phyloP scores from a whole-genome alignment of 1,140 invertebrate species.

The Mya arenaria region DNA sequence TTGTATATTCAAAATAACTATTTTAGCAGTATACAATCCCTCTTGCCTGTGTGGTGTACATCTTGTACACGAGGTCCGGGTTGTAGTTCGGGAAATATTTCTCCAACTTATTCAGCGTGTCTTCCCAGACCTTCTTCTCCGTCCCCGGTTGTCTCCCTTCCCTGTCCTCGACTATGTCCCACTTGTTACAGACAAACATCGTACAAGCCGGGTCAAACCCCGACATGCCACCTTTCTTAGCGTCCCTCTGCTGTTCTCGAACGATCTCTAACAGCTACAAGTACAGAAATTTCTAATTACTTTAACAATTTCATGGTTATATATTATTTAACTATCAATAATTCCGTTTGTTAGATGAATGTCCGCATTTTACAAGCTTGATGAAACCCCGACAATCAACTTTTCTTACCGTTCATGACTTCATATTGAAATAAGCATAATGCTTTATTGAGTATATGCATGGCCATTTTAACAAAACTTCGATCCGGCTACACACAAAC shows the following conservation, averaged over 20 bases:
- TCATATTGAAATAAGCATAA: no score
- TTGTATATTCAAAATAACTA: no score
- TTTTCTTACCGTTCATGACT: no score
- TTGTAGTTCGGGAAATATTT: conserved; percentile 38
- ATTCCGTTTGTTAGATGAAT: no score
- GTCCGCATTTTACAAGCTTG: no score
- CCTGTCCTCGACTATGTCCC: conserved; percentile 58
- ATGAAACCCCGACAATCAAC: no score
- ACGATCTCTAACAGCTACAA: not conserved
- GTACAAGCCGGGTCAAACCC: conserved; percentile 55
- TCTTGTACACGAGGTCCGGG: conserved; percentile 55
- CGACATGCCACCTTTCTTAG: not conserved
- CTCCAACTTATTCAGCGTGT: conserved; percentile 53
- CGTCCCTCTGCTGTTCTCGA: not conserved
- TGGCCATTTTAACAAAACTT: no score
- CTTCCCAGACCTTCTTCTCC: conserved; percentile 54
- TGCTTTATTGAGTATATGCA: no score
- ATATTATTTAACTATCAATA: no score
- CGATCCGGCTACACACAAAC: no score
- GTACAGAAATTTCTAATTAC: no score
- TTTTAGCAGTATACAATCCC: not conserved
- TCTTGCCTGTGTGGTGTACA: conserved; percentile 57
- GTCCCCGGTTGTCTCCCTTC: not conserved
- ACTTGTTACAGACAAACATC: conserved; percentile 67
- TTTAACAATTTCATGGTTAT: no score